Conservation (phyloP, 2,797 vertebrate genomes). For the Arctocebus calabarensis region DNA sequence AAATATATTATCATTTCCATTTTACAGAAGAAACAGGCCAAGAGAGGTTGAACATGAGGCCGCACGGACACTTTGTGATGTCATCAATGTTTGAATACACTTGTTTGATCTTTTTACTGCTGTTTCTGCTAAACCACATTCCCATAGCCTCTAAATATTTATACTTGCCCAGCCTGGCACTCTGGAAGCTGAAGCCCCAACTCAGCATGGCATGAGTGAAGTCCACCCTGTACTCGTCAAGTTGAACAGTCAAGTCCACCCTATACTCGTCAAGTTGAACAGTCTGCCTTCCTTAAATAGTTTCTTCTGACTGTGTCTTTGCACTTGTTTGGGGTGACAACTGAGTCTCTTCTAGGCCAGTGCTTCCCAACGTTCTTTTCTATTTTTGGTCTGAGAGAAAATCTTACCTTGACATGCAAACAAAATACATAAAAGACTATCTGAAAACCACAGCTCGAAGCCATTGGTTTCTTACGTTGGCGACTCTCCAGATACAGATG, state of each 20-base stretch:
- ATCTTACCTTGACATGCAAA: conserved; percentile 50
- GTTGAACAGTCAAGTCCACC: not conserved
- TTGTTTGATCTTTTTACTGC: not conserved
- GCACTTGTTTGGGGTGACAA: not conserved
- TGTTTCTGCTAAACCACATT: not conserved
- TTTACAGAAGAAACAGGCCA: not conserved
- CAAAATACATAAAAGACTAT: not conserved
- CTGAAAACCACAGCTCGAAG: conserved; percentile 5
- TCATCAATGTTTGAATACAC: not conserved
- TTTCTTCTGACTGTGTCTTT: not conserved
- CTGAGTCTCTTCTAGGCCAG: not conserved
- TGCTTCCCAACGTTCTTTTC: not conserved
- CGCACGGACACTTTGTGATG: not conserved
- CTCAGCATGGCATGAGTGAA: not conserved
- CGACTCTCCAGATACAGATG: not conserved
- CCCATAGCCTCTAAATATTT: not conserved
- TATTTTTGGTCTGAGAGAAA: not conserved
- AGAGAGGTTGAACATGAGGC: not conserved
- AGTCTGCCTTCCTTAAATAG: not conserved
- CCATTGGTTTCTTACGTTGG: not conserved
- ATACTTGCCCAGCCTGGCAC: not conserved
- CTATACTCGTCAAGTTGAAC: not conserved
- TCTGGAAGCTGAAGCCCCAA: not conserved
- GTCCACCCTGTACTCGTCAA: not conserved
- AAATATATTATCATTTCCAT: not conserved